These are phyloP conservation scores for Neodon shergylaensis DNA, from an alignment of 2,113 vertebrate genomes.

Conservation along the genomic window DNA sequence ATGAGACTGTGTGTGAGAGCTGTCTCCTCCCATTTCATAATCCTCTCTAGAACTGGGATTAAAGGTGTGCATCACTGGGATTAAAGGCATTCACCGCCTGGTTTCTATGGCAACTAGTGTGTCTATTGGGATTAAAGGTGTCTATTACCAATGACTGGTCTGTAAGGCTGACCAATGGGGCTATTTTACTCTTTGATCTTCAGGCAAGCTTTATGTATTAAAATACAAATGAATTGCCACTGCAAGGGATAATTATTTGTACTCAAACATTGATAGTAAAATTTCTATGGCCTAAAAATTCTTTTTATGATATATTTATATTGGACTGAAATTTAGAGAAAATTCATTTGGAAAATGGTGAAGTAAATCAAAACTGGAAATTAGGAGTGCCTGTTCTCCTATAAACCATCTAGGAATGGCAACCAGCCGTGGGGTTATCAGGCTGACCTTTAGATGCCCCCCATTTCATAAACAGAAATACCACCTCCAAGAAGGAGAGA, in stretches of 20 bases:
- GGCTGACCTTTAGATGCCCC: not conserved
- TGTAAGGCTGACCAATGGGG: no score
- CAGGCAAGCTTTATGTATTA: no score
- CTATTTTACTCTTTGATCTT: no score
- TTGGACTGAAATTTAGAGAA: not conserved
- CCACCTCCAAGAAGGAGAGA: not conserved
- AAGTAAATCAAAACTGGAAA: slow-evolving; percentile 33
- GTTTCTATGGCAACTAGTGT: no score
- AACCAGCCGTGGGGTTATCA: not conserved
- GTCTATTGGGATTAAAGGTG: no score
- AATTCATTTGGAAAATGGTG: not conserved
- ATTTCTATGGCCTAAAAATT: slow-evolving; percentile 4
- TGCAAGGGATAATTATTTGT: not conserved
- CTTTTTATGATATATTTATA: not conserved
- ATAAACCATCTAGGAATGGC: not conserved
- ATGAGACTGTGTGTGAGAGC: no score
- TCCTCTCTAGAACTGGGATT: no score
- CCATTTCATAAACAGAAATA: not conserved
- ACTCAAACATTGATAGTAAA: slow-evolving; percentile 23
- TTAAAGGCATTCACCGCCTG: no score
- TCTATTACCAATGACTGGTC: no score
- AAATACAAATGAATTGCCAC: no score
- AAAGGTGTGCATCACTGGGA: no score
- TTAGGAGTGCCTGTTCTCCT: not conserved
- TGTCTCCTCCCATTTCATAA: no score